Evolutionary conservation across 2,888 invertebrate species (phyloP), one percentile per base, ranked within the genome.

Genomic region (Hylaea fasciaria): DNA sequence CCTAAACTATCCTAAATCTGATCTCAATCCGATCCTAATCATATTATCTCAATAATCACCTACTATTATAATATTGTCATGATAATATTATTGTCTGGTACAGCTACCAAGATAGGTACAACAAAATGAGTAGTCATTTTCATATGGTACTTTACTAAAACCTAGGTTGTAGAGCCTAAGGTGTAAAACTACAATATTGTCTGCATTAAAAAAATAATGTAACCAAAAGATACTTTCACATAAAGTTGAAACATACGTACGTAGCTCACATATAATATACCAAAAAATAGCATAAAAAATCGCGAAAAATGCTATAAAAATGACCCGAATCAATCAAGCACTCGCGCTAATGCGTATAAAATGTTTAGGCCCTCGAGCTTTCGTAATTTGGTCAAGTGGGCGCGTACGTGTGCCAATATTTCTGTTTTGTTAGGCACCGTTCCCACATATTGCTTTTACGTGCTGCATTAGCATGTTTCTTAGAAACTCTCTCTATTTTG

Each of bases 391-490:
- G 69, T 65, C 66, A 67, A 65, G 66, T 63, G 51, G 51, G 44
- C 37, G 37, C 16, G 46, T 65, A 70, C 72, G 72, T 70, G 72
- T 47, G 62, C 67, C 69, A 69, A 72, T 70, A 72, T 70, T 66
- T 69, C 62, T 66, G 68, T 69, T 67, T 66, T 68, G 69, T 68
- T 67, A 69, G 64, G 65, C 65, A 46, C 62, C 59, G 56, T 63
- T 62, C 64, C 53, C 63, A 28, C 54, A 65, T 72, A 70, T 70
- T 69, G 65, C 64, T 56, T 46, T 54, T 66, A 71, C 71, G 71
- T 72, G 71, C 64, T 43, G 47, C 64, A 71, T 70, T 72, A 68
- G 57, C 72, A 68, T 71, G 64, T 64, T 64, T 54, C 62, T 65
- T 52, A 47, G 55, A 49, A 44, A 56, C 56, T 63, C 57, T 54